These are phyloP conservation scores for Protonemura montana DNA, from an alignment of 2,888 invertebrate genomes.

Conservation along the genomic window DNA sequence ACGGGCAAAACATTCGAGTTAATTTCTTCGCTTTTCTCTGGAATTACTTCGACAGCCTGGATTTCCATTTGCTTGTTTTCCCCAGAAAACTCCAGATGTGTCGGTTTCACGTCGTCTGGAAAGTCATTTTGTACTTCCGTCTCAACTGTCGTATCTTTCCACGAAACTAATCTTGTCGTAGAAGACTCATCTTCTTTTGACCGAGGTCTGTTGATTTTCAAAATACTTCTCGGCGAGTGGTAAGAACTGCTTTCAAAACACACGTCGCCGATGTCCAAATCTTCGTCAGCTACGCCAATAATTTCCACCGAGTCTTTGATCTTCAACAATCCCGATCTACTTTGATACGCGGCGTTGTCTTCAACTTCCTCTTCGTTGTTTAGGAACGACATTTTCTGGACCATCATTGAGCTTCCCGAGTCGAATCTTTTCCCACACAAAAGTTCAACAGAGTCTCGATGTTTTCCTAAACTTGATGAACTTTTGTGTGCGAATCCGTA, in stretches of 20 bases:
- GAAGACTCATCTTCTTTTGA: not conserved
- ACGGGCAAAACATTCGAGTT: not conserved
- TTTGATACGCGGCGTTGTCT: not conserved
- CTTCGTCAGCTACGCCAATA: not conserved
- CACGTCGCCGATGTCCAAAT: not conserved
- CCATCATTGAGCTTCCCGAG: not conserved
- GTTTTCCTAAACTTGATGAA: not conserved
- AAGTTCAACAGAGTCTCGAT: constrained; percentile 16
- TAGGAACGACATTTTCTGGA: not conserved
- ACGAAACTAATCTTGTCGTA: not conserved
- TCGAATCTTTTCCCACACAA: not conserved
- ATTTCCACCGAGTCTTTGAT: not conserved
- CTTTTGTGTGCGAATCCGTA: not conserved
- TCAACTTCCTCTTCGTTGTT: not conserved
- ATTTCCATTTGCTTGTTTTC: not conserved
- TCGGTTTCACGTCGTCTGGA: not conserved
- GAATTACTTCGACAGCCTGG: not conserved
- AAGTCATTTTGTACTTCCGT: not conserved
- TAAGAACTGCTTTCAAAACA: not conserved
- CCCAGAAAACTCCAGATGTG: not conserved
- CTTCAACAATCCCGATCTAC: not conserved
- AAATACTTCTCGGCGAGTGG: constrained; percentile 1
- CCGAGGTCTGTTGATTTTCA: constrained; percentile 14
- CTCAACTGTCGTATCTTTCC: not conserved
- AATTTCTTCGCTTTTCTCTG: not conserved